phyloP scores from a whole-genome alignment of 2,113 vertebrate genomes.

The Ictalurus furcatus region DNA sequence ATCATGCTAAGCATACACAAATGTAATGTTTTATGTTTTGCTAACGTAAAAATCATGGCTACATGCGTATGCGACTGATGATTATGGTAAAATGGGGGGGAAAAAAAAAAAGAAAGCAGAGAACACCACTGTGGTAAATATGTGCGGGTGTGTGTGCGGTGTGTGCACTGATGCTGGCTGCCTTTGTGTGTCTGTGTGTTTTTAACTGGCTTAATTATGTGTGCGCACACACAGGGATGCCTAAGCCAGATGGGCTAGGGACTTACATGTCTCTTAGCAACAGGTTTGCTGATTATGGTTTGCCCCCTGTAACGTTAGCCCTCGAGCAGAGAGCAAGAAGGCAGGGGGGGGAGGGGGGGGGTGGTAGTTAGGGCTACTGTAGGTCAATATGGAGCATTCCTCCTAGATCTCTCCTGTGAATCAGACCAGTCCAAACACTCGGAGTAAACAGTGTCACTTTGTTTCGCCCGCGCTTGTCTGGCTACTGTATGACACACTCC shows the following conservation, averaged over 20 bases:
- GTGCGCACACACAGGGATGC: slow-evolving; percentile 69
- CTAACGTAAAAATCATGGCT: not conserved
- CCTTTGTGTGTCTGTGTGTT: slow-evolving; percentile 23
- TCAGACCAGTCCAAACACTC: slow-evolving; percentile 61
- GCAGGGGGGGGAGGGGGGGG: slow-evolving; percentile 41
- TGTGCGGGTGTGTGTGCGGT: not conserved
- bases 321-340: slow-evolving; percentile 56
- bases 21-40: not conserved
- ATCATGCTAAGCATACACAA: too few species aligned
- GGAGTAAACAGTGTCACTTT: slow-evolving; percentile 59
- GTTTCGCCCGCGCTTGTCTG: slow-evolving; percentile 58
- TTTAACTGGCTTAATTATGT: slow-evolving; percentile 81
- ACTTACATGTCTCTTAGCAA: slow-evolving; percentile 83
- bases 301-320: slow-evolving; percentile 59
- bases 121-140: not conserved
- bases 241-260: slow-evolving; percentile 78
- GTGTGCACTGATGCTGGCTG: not conserved
- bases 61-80: not conserved
- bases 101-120: not conserved
- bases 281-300: slow-evolving; percentile 76
- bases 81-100: not conserved
- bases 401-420: slow-evolving; percentile 54
- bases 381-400: slow-evolving; percentile 56
- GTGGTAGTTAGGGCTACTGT: slow-evolving; percentile 10
- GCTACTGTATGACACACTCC: slow-evolving; percentile 56